phyloP scores from a whole-genome alignment of 1,140 invertebrate genomes.

The Amphibalanus amphitrite region DNA sequence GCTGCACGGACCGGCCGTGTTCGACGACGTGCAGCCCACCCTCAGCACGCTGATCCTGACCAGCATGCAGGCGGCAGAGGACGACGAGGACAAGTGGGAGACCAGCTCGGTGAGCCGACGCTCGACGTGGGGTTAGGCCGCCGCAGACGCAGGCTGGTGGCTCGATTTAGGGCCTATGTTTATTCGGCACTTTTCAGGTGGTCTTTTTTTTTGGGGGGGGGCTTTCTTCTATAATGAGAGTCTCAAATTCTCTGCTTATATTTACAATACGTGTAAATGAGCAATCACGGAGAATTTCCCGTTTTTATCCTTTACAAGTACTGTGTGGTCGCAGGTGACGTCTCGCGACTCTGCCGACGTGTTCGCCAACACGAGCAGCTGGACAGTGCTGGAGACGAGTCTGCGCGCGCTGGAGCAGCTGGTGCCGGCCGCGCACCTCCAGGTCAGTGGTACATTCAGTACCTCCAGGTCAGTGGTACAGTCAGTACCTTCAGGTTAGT shows the following conservation, averaged over 20 bases:
- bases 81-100: background rate
- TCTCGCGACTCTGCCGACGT: slow-evolving; percentile 28
- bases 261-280: too few species aligned
- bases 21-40: background rate
- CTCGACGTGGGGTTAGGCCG: background rate
- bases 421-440: slow-evolving; percentile 28
- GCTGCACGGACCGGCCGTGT: background rate
- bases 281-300: background rate
- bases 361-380: slow-evolving; percentile 38
- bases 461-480: too few species aligned
- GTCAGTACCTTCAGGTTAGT: slow-evolving; percentile 10
- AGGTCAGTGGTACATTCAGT: slow-evolving; percentile 28
- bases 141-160: background rate
- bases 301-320: background rate
- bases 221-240: too few species aligned
- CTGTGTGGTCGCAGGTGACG: slow-evolving; percentile 8
- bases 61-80: background rate
- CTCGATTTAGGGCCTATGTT: too few species aligned
- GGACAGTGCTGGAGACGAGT: slow-evolving; percentile 37
- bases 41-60: background rate
- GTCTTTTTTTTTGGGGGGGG: too few species aligned
- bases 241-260: too few species aligned
- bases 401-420: slow-evolving; percentile 37
- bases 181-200: too few species aligned
- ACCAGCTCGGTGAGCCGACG: background rate